Percentiles rank a stretch among this genome's conserved stretches.
phyloP scores from a whole-genome alignment of 1,140 invertebrate genomes.

The Teleogryllus occipitalis region DNA sequence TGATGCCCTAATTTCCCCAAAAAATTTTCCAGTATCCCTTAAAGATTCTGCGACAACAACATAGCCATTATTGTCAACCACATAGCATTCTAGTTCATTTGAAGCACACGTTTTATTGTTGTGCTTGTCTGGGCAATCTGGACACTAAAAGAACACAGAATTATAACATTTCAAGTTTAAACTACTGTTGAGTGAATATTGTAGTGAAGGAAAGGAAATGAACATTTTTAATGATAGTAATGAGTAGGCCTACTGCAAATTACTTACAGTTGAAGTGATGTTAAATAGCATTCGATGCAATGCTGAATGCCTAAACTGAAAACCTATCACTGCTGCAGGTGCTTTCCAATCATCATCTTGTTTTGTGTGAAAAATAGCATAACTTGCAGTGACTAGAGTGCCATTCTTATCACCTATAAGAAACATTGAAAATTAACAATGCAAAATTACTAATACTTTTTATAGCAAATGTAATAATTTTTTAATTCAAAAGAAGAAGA shows the following conservation, averaged over 20 bases:
- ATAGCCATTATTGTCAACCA: conserved; percentile 86
- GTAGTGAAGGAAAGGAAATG: neutral
- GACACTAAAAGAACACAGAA: conserved; percentile 9
- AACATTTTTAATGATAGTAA: neutral
- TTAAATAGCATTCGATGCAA: conserved; percentile 68
- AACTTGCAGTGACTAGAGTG: conserved; percentile 77
- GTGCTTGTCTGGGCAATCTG: neutral
- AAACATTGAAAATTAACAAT: no score
- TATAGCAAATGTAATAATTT: no score
- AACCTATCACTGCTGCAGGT: conserved; percentile 85
- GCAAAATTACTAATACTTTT: no score
- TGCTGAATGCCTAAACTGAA: conserved; percentile 73
- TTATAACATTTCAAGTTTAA: neutral
- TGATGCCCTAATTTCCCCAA: conserved; percentile 69
- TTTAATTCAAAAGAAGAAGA: neutral
- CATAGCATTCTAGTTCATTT: conserved; percentile 67
- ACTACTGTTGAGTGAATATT: neutral
- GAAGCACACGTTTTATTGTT: conserved; percentile 52
- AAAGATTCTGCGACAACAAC: conserved; percentile 67
- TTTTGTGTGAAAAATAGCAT: conserved; percentile 60
- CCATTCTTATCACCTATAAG: conserved; percentile 45
- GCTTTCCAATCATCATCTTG: conserved; percentile 52
- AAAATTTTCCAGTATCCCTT: conserved; percentile 71
- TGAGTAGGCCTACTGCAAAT: neutral
- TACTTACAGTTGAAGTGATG: conserved; percentile 48